A percentile compares a stretch with the other conserved stretches of the same genome.
Evolutionary conservation across 2,888 invertebrate genomes (phyloP).

Genomic region (Neoascia interrupta): DNA sequence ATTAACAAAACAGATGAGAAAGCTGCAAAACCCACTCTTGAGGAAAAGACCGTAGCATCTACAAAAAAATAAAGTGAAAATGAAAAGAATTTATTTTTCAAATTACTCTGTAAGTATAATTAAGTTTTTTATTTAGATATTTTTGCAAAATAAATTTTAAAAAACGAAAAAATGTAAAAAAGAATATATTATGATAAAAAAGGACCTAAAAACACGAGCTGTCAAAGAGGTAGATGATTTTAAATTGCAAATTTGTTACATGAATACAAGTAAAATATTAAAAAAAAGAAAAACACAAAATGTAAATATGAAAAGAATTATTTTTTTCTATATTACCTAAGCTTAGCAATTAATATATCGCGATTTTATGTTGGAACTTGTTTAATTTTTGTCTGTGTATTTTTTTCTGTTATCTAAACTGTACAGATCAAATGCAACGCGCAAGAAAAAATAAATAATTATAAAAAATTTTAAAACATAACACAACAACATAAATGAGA

Average conservation of each 20-base stretch:
- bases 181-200: slow-evolving; percentile 28
- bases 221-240: slow-evolving; percentile 51
- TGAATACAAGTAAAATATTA: slow-evolving; percentile 1
- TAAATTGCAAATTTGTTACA: slow-evolving; percentile 53
- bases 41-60: slow-evolving; percentile 34
- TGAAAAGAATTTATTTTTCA: slow-evolving; percentile 66
- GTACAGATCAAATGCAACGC: slow-evolving; percentile 55
- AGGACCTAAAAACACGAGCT: slow-evolving; percentile 61
- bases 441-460: slow-evolving; percentile 49
- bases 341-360: slow-evolving; percentile 50
- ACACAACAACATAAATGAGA: background rate
- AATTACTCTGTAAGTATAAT: slow-evolving; percentile 65
- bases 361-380: slow-evolving; percentile 9
- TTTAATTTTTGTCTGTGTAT: background rate
- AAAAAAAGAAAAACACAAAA: background rate
- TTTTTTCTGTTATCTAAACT: slow-evolving; percentile 26
- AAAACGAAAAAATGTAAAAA: slow-evolving; percentile 34
- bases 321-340: slow-evolving; percentile 27
- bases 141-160: slow-evolving; percentile 63
- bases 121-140: slow-evolving; percentile 69
- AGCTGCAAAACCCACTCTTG: slow-evolving; percentile 44
- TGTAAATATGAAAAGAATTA: slow-evolving; percentile 44
- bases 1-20: slow-evolving; percentile 8
- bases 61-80: slow-evolving; percentile 48
- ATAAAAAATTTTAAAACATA: slow-evolving; percentile 41